Evolutionary conservation across 2,113 vertebrate species (phyloP), one percentile per base, ranked within the genome.

Genomic region (Serilophus lunatus): DNA sequence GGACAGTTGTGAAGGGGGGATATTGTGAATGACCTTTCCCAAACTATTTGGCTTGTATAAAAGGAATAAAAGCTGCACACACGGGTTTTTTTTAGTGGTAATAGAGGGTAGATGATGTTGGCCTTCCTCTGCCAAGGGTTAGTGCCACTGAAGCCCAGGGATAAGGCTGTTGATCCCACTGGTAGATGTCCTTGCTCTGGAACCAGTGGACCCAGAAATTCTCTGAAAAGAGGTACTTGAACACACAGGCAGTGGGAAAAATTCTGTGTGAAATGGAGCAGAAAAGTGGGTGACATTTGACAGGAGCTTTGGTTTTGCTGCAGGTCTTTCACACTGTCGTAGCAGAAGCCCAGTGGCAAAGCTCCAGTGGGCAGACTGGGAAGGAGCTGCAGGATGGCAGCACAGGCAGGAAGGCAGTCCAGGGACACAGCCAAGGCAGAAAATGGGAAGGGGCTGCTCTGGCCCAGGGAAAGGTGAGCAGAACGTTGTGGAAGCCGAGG

Each of bases 21-120:
- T 74, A 36, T 10, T 70, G 20, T 35, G 76, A 77, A 81, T 66
- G 60, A 86, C 57, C 45, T 61, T 49, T 86, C 63, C 56, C 74
- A 93, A 93, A 74, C 28, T 92, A 3, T 42, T 86, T 95, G 87
- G 69, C 77, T 92, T 29, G 31, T 26, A 23, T 64, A 10, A 82
- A 87, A 53, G n/a, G 68, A 65, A 71, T 71, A 82, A 84, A 81
- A 95, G 82, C 72, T 84, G 78, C 44, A 71, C 94, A 92, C 77
- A 79, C 16, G 40, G 93, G 64, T 33, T 71, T 72, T 57, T 71
- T 40, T 42, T 70, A 36, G 38, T 91, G 42, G 53, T 95, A 86
- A 93, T 83, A 79, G 83, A 65, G 83, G 94, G 93, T 83, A 91
- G 95, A 83, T 93, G 89, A 92, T 60, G 50, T 70, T 93, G 86